A percentile compares a stretch with the other conserved stretches of the same genome.
Evolutionary conservation across 53 echinoderm and acorn worm genomes (phyloP).

Genomic region (Temnopleurus reevesii): DNA sequence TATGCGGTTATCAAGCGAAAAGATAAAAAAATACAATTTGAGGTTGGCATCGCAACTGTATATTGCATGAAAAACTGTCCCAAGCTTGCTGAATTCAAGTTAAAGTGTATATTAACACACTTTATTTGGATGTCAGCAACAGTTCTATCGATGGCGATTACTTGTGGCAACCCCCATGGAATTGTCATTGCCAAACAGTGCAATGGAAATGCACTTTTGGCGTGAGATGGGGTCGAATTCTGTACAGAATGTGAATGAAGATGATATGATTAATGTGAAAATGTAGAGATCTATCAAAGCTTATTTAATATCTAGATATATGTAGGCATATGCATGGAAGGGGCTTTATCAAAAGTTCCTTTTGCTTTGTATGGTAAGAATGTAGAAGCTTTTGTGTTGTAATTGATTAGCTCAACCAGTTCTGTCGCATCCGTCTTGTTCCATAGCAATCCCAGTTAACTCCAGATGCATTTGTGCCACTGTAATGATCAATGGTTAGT

Average conservation of each 20-base stretch:
- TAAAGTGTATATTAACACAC: not conserved
- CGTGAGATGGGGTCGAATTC: not conserved
- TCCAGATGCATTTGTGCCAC: not conserved
- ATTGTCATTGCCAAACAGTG: too few species aligned
- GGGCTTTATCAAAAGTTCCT: not conserved
- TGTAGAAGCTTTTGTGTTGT: not conserved
- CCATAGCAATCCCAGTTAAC: not conserved
- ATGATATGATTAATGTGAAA: not conserved
- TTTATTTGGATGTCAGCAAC: too few species aligned
- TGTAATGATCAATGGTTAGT: too few species aligned
- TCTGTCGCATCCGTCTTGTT: not conserved
- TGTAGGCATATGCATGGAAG: not conserved
- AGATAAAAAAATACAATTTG: not conserved
- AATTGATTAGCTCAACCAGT: not conserved
- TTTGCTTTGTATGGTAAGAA: not conserved
- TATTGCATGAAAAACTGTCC: not conserved
- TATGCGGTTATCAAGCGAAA: too few species aligned
- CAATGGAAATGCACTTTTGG: too few species aligned
- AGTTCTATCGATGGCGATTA: too few species aligned
- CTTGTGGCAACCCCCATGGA: too few species aligned
- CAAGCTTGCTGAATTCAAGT: not conserved
- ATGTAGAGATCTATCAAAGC: conserved; percentile 11
- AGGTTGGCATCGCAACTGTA: not conserved
- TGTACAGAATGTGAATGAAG: not conserved
- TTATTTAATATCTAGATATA: not conserved